phyloP scores from a whole-genome alignment of 2,888 invertebrate species.

The Limnephilus auricula region DNA sequence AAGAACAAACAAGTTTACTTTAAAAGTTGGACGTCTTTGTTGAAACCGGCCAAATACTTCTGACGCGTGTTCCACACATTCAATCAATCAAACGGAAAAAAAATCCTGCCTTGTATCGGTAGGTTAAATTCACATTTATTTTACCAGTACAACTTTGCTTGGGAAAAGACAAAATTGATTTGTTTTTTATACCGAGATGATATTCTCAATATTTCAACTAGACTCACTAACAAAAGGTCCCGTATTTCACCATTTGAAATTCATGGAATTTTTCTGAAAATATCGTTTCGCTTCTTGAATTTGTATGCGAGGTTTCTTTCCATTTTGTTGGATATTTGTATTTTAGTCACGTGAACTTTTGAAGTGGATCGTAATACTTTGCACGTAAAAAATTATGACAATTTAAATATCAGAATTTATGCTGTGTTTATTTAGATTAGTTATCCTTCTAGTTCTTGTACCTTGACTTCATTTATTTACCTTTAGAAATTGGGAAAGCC shows the following conservation, averaged over 20 bases:
- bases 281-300: background rate
- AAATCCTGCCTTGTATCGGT: background rate
- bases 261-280: background rate
- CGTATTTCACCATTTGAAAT: slow-evolving; percentile 16
- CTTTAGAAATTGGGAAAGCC: too few species aligned
- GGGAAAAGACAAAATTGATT: background rate
- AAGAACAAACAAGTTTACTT: background rate
- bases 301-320: background rate
- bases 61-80: slow-evolving; percentile 5
- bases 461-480: too few species aligned
- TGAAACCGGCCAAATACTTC: background rate
- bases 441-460: too few species aligned
- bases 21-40: background rate
- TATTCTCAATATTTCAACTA: background rate
- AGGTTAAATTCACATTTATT: slow-evolving; percentile 29
- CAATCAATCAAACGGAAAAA: slow-evolving; percentile 21
- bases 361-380: background rate
- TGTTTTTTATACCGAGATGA: background rate
- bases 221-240: background rate
- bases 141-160: background rate
- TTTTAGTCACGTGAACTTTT: background rate
- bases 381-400: background rate
- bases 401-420: background rate
- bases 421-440: background rate
- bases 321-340: background rate